Evolutionary conservation across 1,140 invertebrate genomes (phyloP).

Genomic region (Sinella curviseta): DNA sequence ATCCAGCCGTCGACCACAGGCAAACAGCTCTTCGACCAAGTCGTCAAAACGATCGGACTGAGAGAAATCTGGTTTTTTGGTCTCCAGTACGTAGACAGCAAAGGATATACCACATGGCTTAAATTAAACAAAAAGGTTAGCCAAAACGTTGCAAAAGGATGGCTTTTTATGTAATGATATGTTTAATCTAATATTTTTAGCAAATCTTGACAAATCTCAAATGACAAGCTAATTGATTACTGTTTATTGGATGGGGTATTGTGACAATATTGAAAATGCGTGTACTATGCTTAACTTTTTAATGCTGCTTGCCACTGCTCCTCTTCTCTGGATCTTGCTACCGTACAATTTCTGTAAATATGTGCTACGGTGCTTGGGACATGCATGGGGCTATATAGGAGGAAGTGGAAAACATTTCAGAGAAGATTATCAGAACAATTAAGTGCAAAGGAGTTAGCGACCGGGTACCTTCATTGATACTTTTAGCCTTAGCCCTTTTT

Average conservation of each 20-base stretch:
- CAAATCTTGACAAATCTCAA: background rate
- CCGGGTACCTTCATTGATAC: slow-evolving; percentile 29
- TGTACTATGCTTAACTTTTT: too few relatives aligned
- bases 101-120: slow-evolving; percentile 97
- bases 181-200: too few relatives aligned
- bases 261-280: too few relatives aligned
- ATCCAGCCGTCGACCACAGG: slow-evolving; percentile 99
- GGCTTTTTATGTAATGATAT: background rate
- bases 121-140: slow-evolving; percentile 99
- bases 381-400: slow-evolving; percentile 28
- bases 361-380: too few relatives aligned
- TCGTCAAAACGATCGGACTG: slow-evolving; percentile 98
- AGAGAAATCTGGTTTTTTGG: slow-evolving; percentile 99
- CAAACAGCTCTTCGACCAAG: slow-evolving; percentile 99
- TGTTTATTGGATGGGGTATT: background rate
- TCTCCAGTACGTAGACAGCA: slow-evolving; percentile 96
- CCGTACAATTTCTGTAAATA: too few relatives aligned
- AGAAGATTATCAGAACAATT: slow-evolving; percentile 36
- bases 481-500: background rate
- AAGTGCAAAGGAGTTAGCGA: slow-evolving; percentile 36
- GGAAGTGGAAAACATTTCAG: slow-evolving; percentile 41
- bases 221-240: background rate
- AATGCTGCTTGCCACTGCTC: too few relatives aligned
- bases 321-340: too few relatives aligned
- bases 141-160: too few relatives aligned